Conservation (phyloP, 2,888 invertebrate genomes). For the Chloroclystis v-ata region DNA sequence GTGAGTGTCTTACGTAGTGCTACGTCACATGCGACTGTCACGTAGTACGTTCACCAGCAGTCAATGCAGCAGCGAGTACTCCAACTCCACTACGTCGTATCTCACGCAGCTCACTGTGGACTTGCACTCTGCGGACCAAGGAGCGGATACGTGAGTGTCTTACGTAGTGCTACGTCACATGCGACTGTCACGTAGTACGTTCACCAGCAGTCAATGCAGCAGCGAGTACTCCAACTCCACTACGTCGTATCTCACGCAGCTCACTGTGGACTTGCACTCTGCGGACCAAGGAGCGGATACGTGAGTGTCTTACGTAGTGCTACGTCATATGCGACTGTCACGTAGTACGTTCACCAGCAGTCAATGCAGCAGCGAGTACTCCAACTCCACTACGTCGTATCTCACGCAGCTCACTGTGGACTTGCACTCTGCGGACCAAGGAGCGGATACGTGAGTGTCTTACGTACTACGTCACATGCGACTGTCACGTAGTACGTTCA, state of each 20-base stretch:
- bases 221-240: constrained; percentile 52
- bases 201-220: constrained; percentile 39
- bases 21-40: constrained; percentile 80
- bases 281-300: constrained; percentile 50
- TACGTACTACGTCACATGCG: neutral
- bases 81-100: constrained; percentile 64
- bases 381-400: constrained; percentile 64
- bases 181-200: constrained; percentile 55
- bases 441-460: constrained; percentile 46
- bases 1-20: constrained; percentile 54
- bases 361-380: constrained; percentile 44
- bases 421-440: constrained; percentile 57
- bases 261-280: constrained; percentile 69
- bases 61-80: constrained; percentile 44
- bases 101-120: constrained; percentile 77
- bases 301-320: constrained; percentile 35
- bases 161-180: constrained; percentile 78
- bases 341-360: constrained; percentile 28
- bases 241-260: constrained; percentile 75
- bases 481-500: neutral
- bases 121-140: constrained; percentile 57
- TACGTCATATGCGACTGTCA: neutral
- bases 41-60: constrained; percentile 32
- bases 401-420: constrained; percentile 77
- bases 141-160: constrained; percentile 46